These are phyloP conservation scores for Hylyphantes graminicola DNA, from an alignment of 1,140 invertebrate species.

Conservation along the genomic window DNA sequence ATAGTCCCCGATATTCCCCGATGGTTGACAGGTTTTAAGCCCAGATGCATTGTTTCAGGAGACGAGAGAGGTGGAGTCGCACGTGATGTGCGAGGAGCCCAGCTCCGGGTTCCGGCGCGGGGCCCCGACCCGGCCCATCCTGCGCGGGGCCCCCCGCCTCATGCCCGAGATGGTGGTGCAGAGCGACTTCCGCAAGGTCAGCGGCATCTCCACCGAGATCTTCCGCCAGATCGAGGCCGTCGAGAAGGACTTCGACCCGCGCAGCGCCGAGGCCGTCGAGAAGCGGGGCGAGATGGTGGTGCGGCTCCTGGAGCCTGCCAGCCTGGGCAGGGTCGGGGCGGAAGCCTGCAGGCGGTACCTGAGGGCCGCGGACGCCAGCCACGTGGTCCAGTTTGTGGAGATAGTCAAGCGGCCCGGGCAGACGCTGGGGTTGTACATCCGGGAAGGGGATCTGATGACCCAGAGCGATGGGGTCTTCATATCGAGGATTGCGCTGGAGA, in stretches of 20 bases:
- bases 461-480: constrained; percentile 97
- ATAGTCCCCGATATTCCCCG: no score
- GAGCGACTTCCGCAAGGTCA: constrained; percentile 93
- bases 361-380: constrained; percentile 51
- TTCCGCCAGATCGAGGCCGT: constrained; percentile 95
- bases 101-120: background rate
- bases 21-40: no score
- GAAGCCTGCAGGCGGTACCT: constrained; percentile 70
- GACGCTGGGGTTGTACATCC: constrained; percentile 96
- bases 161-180: constrained; percentile 89
- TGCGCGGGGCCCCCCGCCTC: constrained; percentile 29
- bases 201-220: constrained; percentile 79
- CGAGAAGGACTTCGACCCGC: constrained; percentile 93
- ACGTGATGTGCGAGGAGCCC: constrained; percentile 42
- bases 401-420: constrained; percentile 99
- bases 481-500: constrained; percentile 96
- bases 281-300: constrained; percentile 94
- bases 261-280: constrained; percentile 87
- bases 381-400: constrained; percentile 91
- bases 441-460: constrained; percentile 95
- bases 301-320: constrained; percentile 81
- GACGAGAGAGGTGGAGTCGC: constrained; percentile 49
- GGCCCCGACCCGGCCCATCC: background rate
- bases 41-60: constrained; percentile 49
- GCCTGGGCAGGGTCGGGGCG: constrained; percentile 83